Evolutionary conservation across 2,113 vertebrate genomes (phyloP).

Genomic region (Odocoileus virginianus): DNA sequence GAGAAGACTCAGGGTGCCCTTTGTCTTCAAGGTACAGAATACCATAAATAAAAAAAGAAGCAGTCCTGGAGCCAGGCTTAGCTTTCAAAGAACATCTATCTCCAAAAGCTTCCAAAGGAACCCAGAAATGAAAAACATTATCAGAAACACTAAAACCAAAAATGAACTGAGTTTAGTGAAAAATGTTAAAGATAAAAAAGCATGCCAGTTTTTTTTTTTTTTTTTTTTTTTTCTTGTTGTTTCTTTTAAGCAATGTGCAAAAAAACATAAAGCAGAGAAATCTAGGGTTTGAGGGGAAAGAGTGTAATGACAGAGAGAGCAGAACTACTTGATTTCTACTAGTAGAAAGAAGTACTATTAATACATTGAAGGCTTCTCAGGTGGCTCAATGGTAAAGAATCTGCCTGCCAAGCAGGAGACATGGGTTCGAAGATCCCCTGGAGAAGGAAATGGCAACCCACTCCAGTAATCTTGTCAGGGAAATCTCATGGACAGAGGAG

Average conservation of each 20-base stretch:
- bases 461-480: neutral
- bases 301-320: neutral
- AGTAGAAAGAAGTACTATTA: neutral
- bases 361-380: neutral
- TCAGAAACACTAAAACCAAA: constrained; percentile 28
- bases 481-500: neutral
- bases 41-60: constrained; percentile 9
- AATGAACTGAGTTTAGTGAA: neutral
- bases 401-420: neutral
- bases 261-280: neutral
- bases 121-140: neutral
- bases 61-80: constrained; percentile 6
- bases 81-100: neutral
- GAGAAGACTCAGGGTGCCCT: constrained; percentile 3
- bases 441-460: neutral
- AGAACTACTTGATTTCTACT: neutral
- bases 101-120: constrained; percentile 24
- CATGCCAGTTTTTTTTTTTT: neutral
- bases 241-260: neutral
- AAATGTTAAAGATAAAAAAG: constrained; percentile 11
- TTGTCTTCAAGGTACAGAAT: constrained; percentile 49
- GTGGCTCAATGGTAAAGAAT: neutral
- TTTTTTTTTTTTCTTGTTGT: neutral
- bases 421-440: neutral
- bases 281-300: neutral